Percentiles rank a stretch among this genome's conserved stretches.
phyloP scores from a whole-genome alignment of 2,888 invertebrate species.

The Drepanosiphum platanoidis region DNA sequence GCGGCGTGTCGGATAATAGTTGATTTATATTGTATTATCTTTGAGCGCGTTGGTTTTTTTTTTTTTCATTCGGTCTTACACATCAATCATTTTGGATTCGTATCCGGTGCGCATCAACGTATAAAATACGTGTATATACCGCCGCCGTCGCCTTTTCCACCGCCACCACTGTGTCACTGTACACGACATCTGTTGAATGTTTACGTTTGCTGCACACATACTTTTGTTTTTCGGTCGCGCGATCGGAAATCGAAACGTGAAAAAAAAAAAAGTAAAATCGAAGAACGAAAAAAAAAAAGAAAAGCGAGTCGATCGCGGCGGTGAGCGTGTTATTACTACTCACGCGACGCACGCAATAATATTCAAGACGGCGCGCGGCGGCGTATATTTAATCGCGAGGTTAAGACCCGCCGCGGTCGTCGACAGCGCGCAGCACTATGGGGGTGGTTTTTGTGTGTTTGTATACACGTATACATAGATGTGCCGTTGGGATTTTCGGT shows the following conservation, averaged over 20 bases:
- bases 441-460: background rate
- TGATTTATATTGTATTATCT: conserved; percentile 2
- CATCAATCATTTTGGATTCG: conserved; percentile 31
- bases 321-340: too few relatives aligned
- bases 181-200: background rate
- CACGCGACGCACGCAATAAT: background rate
- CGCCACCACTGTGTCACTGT: too few relatives aligned
- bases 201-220: background rate
- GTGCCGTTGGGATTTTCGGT: conserved; percentile 31
- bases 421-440: background rate
- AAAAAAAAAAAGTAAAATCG: background rate
- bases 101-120: background rate
- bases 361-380: background rate
- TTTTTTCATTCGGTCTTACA: background rate
- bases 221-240: background rate
- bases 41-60: conserved; percentile 1
- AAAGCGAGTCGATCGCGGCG: background rate
- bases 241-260: too few relatives aligned
- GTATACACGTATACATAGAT: background rate
- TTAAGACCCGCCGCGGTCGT: background rate
- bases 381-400: background rate
- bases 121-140: background rate
- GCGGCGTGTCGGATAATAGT: background rate
- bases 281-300: background rate
- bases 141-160: too few relatives aligned